phyloP scores from a whole-genome alignment of 2,113 vertebrate genomes.

The Phylloscopus trochiloides region DNA sequence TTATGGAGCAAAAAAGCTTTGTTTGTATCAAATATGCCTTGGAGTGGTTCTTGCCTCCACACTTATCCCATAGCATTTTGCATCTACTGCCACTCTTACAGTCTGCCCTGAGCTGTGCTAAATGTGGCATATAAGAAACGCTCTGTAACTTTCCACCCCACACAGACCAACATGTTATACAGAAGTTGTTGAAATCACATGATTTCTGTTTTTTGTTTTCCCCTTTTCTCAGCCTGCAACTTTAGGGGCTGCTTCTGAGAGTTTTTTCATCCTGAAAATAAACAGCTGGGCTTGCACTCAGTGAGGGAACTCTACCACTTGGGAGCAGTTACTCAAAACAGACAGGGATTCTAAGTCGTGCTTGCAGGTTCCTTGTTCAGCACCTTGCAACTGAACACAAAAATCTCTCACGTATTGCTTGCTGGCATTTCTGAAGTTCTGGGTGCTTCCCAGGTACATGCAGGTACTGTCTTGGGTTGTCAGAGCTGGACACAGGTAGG shows the following conservation, averaged over 20 bases:
- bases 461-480: not conserved
- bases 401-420: not conserved
- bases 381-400: not conserved
- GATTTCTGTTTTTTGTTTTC: not conserved
- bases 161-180: not conserved
- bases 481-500: not conserved
- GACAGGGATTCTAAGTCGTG: fast-evolving
- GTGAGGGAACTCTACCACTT: not conserved
- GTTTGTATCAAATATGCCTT: fast-evolving
- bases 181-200: not conserved
- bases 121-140: not conserved
- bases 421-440: not conserved
- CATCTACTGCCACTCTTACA: not conserved
- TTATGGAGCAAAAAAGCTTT: not conserved
- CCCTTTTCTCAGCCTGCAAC: not conserved
- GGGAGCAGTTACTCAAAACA: not conserved
- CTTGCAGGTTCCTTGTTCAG: not conserved
- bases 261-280: not conserved
- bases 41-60: not conserved
- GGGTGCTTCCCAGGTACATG: not conserved
- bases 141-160: not conserved
- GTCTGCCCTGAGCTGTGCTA: not conserved
- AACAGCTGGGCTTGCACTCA: not conserved
- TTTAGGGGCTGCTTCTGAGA: not conserved
- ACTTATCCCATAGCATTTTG: not conserved